Percentiles rank a stretch among this genome's conserved stretches.
Conservation (phyloP, 2,888 invertebrate genomes). For the Nudaria mundana region DNA sequence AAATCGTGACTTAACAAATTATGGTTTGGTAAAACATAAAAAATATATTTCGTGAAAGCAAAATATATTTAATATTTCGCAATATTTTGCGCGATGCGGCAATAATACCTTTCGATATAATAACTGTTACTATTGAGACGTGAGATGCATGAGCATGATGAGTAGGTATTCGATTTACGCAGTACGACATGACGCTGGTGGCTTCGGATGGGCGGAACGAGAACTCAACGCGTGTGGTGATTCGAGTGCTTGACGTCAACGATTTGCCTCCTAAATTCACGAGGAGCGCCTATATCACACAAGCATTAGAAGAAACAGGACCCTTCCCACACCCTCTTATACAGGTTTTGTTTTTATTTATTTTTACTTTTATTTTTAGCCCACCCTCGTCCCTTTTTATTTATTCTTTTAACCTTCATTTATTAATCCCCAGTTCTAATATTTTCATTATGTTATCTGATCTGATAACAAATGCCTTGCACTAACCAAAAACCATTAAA, state of each 20-base stretch:
- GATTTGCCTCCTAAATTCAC: conserved; percentile 93
- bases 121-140: conserved; percentile 8
- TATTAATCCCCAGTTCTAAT: conserved; percentile 1
- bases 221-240: conserved; percentile 90
- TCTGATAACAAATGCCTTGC: background rate
- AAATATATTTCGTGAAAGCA: no score
- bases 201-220: conserved; percentile 95
- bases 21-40: no score
- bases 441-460: background rate
- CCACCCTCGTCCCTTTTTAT: background rate
- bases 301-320: conserved; percentile 89
- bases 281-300: conserved; percentile 85
- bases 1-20: no score
- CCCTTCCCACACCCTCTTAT: conserved; percentile 86
- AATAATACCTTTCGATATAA: background rate
- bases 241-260: conserved; percentile 92
- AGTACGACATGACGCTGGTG: conserved; percentile 94
- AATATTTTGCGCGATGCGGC: no score
- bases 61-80: no score
- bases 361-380: conserved; percentile 29
- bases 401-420: conserved; percentile 10
- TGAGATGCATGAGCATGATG: conserved; percentile 71
- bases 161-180: conserved; percentile 70
- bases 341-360: conserved; percentile 82
- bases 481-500: background rate